Evolutionary conservation across 2,888 invertebrate species (phyloP), one percentile per base, ranked within the genome.

Genomic region (Sicus ferrugineus): DNA sequence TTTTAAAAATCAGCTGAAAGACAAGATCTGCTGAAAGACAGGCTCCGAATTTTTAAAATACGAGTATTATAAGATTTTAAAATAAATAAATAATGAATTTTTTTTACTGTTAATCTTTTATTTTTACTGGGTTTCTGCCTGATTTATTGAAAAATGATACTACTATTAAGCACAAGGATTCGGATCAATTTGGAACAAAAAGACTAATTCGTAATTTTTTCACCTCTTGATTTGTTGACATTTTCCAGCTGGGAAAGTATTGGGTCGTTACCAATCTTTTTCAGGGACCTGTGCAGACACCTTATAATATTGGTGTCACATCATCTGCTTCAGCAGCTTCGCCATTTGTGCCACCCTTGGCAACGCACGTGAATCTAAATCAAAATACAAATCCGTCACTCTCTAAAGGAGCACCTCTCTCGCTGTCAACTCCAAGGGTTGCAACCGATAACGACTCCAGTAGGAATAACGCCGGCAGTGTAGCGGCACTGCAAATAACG

Each of bases 191-290:
- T n/a, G n/a, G n/a, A n/a, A n/a, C n/a, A n/a, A n/a, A n/a, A n/a
- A n/a, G n/a, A n/a, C n/a, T 50, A 31, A 34, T 54, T 38, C 31
- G 19, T 28, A 48, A 16, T 26, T 42, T 26, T 52, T 67, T 23
- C n/a, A 46, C 3, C 30, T 42, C 48, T 21, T 58, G 34, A 34
- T 34, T 58, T 58, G 30, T 30, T n/a, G 21, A 58, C 19, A 30
- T 58, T 58, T 75, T 74, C 30, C 86, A 91, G 80, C 75, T 92
- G 80, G 92, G 92, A 75, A 93, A 93, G 85, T 93, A 93, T 85
- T 93, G 92, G 93, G 92, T 93, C 81, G 89, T 93, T 83, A 92
- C 93, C 73, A 93, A 93, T 88, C 87, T 93, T 75, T 90, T 93
- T 82, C 93, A 92, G 75, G 83, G 80, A 74, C 78, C 83, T 23